phyloP scores from a whole-genome alignment of 1,140 invertebrate genomes.

The Drosophila parvula region DNA sequence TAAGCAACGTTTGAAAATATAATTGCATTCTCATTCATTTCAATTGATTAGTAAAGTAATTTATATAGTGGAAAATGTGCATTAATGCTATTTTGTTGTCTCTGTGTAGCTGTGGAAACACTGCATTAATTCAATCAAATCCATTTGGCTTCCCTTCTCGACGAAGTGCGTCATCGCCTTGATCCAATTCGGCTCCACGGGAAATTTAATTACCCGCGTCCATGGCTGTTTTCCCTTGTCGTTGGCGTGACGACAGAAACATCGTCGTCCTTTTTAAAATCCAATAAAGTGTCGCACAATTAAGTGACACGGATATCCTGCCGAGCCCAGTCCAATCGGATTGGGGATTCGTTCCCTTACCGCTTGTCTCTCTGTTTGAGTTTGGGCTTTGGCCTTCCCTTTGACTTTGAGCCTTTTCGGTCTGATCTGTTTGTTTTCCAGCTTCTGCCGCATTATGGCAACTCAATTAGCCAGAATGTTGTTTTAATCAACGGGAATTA shows the following conservation, averaged over 20 bases:
- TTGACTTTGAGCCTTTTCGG: constrained; percentile 10
- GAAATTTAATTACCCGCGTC: constrained; percentile 74
- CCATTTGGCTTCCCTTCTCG: constrained; percentile 41
- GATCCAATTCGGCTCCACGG: constrained; percentile 68
- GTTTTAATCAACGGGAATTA: constrained; percentile 54
- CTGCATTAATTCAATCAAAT: constrained; percentile 75
- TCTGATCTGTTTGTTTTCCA: constrained; percentile 54
- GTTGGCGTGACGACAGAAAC: constrained; percentile 53
- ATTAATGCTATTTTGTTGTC: not conserved
- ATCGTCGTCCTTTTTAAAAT: constrained; percentile 73
- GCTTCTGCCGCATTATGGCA: constrained; percentile 42
- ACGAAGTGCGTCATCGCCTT: constrained; percentile 45
- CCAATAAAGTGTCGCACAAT: constrained; percentile 80
- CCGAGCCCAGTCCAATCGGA: constrained; percentile 42
- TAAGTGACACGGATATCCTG: constrained; percentile 78
- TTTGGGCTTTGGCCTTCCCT: constrained; percentile 30
- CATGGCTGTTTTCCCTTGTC: constrained; percentile 24
- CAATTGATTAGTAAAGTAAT: not conserved
- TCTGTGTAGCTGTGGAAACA: constrained; percentile 11
- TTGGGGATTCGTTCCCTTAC: constrained; percentile 34
- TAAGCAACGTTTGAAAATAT: not conserved
- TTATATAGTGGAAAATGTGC: not conserved
- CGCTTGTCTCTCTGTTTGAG: constrained; percentile 28
- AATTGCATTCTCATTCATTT: not conserved
- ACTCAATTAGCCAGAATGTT: constrained; percentile 60